Percentiles rank a stretch among this genome's conserved stretches.
phyloP scores from a whole-genome alignment of 2,797 vertebrate species.

The Valencia hispanica region DNA sequence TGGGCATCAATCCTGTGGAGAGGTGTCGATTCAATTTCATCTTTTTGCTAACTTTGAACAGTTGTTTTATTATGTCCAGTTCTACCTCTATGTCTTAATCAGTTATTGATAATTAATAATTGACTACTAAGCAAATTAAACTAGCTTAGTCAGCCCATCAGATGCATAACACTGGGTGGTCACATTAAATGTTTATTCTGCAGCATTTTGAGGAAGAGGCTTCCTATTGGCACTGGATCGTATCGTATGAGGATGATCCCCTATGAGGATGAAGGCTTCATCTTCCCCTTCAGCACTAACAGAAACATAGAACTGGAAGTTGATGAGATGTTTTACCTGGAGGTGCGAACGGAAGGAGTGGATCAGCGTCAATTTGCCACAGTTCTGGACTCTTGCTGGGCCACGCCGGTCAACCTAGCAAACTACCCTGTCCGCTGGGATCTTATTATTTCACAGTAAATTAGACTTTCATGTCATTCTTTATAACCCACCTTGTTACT shows the following conservation, averaged over 20 bases:
- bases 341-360: slow-evolving; percentile 60
- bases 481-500: neutral
- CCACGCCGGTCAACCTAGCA: slow-evolving; percentile 61
- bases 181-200: neutral
- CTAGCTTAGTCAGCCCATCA: neutral
- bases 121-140: neutral
- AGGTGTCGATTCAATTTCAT: slow-evolving; percentile 36
- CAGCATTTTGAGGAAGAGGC: slow-evolving; percentile 56
- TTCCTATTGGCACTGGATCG: slow-evolving; percentile 56
- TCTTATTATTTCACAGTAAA: slow-evolving; percentile 69
- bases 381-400: slow-evolving; percentile 76
- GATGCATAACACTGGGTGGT: neutral
- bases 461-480: neutral
- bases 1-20: slow-evolving; percentile 65
- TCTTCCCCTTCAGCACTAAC: slow-evolving; percentile 22
- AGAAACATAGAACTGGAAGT: slow-evolving; percentile 45
- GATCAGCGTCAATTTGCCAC: slow-evolving; percentile 60
- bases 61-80: neutral
- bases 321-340: slow-evolving; percentile 65
- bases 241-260: slow-evolving; percentile 67
- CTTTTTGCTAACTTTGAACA: neutral
- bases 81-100: neutral
- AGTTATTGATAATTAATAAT: neutral
- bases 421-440: slow-evolving; percentile 56
- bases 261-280: slow-evolving; percentile 63